These are phyloP conservation scores for Mionectes olivaceus DNA, from an alignment of 2,797 vertebrate species.

Conservation along the genomic window DNA sequence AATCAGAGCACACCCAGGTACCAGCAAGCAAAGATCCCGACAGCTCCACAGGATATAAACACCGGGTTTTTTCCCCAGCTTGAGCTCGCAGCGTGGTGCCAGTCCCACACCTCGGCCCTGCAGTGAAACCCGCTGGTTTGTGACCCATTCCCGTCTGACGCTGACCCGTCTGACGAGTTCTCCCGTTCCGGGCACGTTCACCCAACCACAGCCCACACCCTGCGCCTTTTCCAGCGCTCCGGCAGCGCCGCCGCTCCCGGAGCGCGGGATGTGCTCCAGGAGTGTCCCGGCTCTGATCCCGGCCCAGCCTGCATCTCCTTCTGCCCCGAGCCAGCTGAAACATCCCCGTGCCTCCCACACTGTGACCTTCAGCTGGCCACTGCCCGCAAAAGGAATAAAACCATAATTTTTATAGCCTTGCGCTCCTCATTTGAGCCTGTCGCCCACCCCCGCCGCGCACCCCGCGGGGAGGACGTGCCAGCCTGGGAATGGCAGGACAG, in stretches of 20 bases:
- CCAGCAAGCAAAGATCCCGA: background rate
- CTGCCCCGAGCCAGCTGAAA: background rate
- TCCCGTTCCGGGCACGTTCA: rapidly evolving
- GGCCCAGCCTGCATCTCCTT: background rate
- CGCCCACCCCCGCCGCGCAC: background rate
- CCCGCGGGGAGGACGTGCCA: background rate
- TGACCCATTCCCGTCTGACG: background rate
- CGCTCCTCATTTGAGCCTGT: background rate
- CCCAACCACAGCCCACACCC: background rate
- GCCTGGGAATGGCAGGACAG: background rate
- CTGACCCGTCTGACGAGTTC: background rate
- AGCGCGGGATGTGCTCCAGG: rapidly evolving
- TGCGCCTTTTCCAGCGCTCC: background rate
- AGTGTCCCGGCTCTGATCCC: background rate
- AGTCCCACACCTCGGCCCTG: no score
- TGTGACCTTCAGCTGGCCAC: background rate
- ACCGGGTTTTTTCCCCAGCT: rapidly evolving
- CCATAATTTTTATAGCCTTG: rapidly evolving
- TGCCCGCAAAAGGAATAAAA: background rate
- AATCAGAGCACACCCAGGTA: background rate
- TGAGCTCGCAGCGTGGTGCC: rapidly evolving
- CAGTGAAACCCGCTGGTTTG: background rate
- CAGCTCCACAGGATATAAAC: background rate
- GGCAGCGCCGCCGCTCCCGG: background rate
- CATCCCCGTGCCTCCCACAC: background rate